These are phyloP conservation scores for Noctuana brunneofusca DNA, from an alignment of 2,888 invertebrate genomes.

Conservation along the genomic window DNA sequence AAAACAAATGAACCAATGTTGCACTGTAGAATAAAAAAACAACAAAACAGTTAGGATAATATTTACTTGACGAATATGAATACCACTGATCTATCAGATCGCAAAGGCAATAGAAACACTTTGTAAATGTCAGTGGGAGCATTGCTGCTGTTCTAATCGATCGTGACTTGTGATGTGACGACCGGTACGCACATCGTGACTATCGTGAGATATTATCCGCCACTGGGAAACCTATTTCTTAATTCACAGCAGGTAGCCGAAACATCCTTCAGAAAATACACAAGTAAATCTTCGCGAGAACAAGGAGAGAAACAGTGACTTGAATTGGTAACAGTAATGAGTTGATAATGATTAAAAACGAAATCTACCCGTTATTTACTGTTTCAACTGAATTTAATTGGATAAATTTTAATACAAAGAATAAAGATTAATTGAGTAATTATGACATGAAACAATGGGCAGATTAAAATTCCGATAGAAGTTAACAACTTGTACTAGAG, in stretches of 20 bases:
- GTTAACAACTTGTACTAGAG: too few species aligned
- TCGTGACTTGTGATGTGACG: slow-evolving; percentile 9
- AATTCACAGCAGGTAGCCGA: neutral
- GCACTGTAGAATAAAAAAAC: neutral
- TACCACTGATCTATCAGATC: neutral
- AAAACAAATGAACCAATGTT: neutral
- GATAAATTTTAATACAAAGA: neutral
- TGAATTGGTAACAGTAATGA: neutral
- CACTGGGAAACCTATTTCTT: neutral
- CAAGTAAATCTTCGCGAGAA: neutral
- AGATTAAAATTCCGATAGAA: too few species aligned
- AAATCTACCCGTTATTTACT: neutral
- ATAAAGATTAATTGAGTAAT: neutral
- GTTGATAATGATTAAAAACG: neutral
- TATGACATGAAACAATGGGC: too few species aligned
- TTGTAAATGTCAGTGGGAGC: neutral
- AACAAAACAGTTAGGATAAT: neutral
- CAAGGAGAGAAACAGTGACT: too few species aligned
- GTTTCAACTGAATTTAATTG: neutral
- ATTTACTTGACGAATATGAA: neutral
- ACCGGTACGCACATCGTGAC: neutral
- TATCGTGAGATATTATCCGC: neutral
- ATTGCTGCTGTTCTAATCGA: slow-evolving; percentile 2
- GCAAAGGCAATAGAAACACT: neutral
- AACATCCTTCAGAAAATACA: slow-evolving; percentile 1